Conservation (phyloP, 2,888 invertebrate genomes). For the Spisula solida region DNA sequence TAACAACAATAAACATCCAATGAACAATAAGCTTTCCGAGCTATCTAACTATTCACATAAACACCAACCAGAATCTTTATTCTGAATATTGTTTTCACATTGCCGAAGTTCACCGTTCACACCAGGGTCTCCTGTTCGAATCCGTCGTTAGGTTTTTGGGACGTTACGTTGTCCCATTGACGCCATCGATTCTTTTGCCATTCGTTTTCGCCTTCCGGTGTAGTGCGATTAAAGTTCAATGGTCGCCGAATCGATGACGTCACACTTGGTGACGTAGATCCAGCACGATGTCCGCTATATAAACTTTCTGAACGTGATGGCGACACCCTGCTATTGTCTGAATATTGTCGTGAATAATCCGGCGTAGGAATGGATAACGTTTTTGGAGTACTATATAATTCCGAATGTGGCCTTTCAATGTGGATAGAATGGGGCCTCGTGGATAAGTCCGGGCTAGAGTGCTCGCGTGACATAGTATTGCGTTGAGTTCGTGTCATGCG, state of each 20-base stretch:
- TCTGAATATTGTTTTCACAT: not conserved
- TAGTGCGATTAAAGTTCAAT: slow-evolving; percentile 69
- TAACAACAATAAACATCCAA: not conserved
- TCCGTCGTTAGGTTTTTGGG: slow-evolving; percentile 77
- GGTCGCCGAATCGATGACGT: slow-evolving; percentile 78
- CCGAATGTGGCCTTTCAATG: slow-evolving; percentile 78
- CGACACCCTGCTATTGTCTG: slow-evolving; percentile 54
- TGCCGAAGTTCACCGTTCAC: slow-evolving; percentile 44
- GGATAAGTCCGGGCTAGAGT: slow-evolving; percentile 74
- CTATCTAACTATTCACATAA: slow-evolving; percentile 8
- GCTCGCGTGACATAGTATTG: slow-evolving; percentile 74
- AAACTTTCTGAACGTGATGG: slow-evolving; percentile 74
- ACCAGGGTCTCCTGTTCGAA: slow-evolving; percentile 86
- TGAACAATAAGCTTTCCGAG: slow-evolving; percentile 9
- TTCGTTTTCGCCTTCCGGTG: slow-evolving; percentile 75
- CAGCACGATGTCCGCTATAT: slow-evolving; percentile 58
- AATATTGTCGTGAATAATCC: slow-evolving; percentile 70
- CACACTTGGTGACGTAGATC: slow-evolving; percentile 75
- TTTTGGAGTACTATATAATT: slow-evolving; percentile 75
- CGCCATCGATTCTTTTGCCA: slow-evolving; percentile 85
- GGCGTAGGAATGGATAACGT: slow-evolving; percentile 82
- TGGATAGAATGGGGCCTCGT: slow-evolving; percentile 74
- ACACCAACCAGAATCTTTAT: not conserved
- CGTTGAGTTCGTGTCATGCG: slow-evolving; percentile 68
- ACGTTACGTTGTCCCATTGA: slow-evolving; percentile 83